These are phyloP conservation scores for Planococcus citri DNA, from an alignment of 1,140 invertebrate species.

Conservation along the genomic window DNA sequence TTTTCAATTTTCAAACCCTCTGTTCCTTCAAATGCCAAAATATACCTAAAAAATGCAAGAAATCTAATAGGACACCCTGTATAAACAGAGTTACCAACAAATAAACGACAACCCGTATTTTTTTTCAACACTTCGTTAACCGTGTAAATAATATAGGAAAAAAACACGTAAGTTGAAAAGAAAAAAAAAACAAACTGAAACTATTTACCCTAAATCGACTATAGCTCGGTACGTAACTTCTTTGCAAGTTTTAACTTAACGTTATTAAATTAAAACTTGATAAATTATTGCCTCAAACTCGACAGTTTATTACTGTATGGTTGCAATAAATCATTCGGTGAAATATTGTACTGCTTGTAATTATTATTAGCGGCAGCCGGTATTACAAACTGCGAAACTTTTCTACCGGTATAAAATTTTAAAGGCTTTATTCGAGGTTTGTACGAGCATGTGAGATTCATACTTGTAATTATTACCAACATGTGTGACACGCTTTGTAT, in stretches of 20 bases:
- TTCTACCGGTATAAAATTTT: neutral
- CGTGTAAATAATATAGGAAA: too few relatives aligned
- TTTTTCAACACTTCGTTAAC: too few relatives aligned
- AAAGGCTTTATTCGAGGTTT: neutral
- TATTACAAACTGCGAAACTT: constrained; percentile 2
- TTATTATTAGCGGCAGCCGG: neutral
- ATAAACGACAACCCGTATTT: too few relatives aligned
- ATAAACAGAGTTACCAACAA: too few relatives aligned
- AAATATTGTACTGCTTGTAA: constrained; percentile 11
- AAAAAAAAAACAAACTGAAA: too few relatives aligned
- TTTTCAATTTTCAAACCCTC: too few relatives aligned
- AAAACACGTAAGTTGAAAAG: too few relatives aligned
- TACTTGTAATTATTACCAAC: neutral
- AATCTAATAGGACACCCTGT: too few relatives aligned
- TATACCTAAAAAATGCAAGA: too few relatives aligned
- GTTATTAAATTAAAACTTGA: constrained; percentile 18
- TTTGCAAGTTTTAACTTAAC: neutral
- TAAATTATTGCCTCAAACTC: constrained; percentile 1
- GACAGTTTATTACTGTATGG: constrained; percentile 14
- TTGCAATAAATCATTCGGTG: neutral
- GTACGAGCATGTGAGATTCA: neutral
- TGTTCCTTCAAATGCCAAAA: neutral
- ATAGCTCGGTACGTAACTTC: neutral
- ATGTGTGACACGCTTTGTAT: constrained; percentile 1
- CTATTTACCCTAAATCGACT: too few relatives aligned